Evolutionary conservation across 2,888 invertebrate species (phyloP).

Genomic region (Agonopterix subpropinquella): DNA sequence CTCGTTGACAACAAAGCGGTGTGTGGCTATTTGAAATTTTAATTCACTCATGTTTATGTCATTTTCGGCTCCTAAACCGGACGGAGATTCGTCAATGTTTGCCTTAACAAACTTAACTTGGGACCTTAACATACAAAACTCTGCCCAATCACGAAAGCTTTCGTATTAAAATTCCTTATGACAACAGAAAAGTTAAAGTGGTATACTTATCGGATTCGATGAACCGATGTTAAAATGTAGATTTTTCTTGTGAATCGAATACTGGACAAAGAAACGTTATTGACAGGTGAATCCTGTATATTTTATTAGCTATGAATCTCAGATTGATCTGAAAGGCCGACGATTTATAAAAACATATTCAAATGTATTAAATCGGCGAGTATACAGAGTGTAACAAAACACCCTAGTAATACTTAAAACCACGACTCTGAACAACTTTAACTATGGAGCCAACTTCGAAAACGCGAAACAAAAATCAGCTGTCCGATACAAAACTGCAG

Average conservation of each 20-base stretch:
- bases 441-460: no score
- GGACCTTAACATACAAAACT: background rate
- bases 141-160: no score
- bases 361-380: no score
- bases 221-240: constrained; percentile 53
- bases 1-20: constrained; percentile 52
- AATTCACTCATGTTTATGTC: constrained; percentile 61
- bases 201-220: constrained; percentile 47
- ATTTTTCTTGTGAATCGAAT: constrained; percentile 44
- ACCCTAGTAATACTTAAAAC: no score
- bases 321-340: background rate
- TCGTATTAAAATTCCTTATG: constrained; percentile 2
- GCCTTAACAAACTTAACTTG: constrained; percentile 23
- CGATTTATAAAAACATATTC: no score
- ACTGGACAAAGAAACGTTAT: constrained; percentile 54
- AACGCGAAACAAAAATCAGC: no score
- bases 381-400: no score
- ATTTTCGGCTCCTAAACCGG: constrained; percentile 59
- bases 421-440: no score
- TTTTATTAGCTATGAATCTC: constrained; percentile 27
- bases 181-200: constrained; percentile 11
- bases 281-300: constrained; percentile 68
- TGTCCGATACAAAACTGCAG: no score
- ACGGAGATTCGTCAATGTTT: constrained; percentile 63
- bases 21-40: constrained; percentile 61